These are phyloP conservation scores for Bibio marci DNA, from an alignment of 2,888 invertebrate species.

Conservation along the genomic window DNA sequence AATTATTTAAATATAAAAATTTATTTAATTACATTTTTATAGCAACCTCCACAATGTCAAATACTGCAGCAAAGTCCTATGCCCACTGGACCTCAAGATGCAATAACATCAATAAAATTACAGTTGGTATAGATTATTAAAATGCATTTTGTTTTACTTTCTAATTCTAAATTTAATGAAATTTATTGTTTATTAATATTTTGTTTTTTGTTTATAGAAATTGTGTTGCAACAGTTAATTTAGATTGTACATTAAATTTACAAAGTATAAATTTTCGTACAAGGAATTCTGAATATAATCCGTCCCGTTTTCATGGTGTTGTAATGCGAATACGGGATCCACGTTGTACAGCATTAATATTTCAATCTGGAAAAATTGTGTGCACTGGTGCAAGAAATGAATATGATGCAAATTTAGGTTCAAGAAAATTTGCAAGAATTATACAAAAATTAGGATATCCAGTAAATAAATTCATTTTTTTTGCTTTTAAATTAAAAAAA, in stretches of 20 bases:
- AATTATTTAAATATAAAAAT: no score
- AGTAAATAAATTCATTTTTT: no score
- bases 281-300: conserved; percentile 69
- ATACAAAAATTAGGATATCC: conserved; percentile 66
- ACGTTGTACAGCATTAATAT: conserved; percentile 52
- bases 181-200: conserved; percentile 1
- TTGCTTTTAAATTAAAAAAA: no score
- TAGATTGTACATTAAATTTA: conserved; percentile 53
- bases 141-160: not conserved
- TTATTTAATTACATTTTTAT: no score
- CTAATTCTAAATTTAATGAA: not conserved
- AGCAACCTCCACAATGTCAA: conserved; percentile 30
- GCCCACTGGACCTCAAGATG: conserved; percentile 36
- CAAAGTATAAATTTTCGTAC: conserved; percentile 61
- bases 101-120: conserved; percentile 40
- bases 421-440: conserved; percentile 66
- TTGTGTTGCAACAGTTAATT: conserved; percentile 62
- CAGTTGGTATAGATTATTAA: conserved; percentile 31
- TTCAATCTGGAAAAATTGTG: conserved; percentile 63
- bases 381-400: conserved; percentile 68
- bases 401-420: conserved; percentile 55
- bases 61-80: conserved; percentile 35
- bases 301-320: conserved; percentile 63
- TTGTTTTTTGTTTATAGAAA: conserved; percentile 35
- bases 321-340: conserved; percentile 71